Evolutionary conservation across 2,888 invertebrate species (phyloP).

Genomic region (Portevinia maculata): DNA sequence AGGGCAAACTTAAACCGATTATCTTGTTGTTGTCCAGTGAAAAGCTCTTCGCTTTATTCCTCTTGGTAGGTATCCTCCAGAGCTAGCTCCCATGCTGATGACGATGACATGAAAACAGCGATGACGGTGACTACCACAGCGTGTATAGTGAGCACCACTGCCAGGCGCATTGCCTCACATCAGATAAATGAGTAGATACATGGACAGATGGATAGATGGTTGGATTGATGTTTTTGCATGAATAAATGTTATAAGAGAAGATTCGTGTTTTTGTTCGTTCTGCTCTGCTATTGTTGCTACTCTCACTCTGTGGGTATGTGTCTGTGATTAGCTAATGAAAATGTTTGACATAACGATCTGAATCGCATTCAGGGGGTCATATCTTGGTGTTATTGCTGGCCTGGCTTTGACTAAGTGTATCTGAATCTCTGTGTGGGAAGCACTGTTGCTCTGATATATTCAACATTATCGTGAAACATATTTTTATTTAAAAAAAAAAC

Average conservation of each 20-base stretch:
- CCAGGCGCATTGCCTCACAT: constrained; percentile 28
- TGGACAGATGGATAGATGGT: constrained; percentile 19
- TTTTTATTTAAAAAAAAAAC: constrained; percentile 5
- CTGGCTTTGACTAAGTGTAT: neutral
- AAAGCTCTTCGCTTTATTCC: constrained; percentile 49
- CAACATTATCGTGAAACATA: neutral
- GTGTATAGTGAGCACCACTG: constrained; percentile 38
- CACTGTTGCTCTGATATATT: neutral
- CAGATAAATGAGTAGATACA: constrained; percentile 47
- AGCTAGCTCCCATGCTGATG: constrained; percentile 70
- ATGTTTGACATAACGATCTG: constrained; percentile 68
- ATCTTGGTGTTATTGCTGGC: constrained; percentile 10
- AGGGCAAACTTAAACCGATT: constrained; percentile 74
- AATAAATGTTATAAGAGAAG: constrained; percentile 51
- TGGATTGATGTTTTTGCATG: constrained; percentile 48
- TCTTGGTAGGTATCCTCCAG: neutral
- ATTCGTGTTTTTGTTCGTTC: constrained; percentile 50
- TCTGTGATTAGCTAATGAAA: constrained; percentile 66
- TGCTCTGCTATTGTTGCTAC: constrained; percentile 57
- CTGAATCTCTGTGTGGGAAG: neutral
- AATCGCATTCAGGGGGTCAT: constrained; percentile 39
- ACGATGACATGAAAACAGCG: constrained; percentile 67
- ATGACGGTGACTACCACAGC: constrained; percentile 34
- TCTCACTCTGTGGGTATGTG: constrained; percentile 49
- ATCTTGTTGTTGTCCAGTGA: constrained; percentile 69